Conservation (phyloP, 2,797 vertebrate species). For the Oceanodroma leucorhoa region DNA sequence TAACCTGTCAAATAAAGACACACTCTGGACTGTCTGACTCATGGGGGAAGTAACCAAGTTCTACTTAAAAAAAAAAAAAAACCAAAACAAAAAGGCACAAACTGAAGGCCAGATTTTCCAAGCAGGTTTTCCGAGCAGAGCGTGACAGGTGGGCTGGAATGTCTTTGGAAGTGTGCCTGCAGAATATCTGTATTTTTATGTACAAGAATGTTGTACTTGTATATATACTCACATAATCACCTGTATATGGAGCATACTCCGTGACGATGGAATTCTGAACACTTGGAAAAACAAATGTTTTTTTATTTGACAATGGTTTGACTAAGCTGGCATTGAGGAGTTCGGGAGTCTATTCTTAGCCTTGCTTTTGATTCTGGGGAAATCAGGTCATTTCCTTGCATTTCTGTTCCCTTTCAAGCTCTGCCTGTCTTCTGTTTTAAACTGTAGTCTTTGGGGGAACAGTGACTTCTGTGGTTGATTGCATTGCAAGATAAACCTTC, state of each 20-base stretch:
- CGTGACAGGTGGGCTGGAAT: not conserved
- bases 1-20: not conserved
- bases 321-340: not conserved
- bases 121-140: not conserved
- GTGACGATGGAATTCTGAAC: accelerated
- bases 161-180: not conserved
- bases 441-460: not conserved
- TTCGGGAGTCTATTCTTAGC: conserved; percentile 1
- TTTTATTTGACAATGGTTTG: not conserved
- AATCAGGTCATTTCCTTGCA: not conserved
- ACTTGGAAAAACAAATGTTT: not conserved
- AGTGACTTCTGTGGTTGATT: not conserved
- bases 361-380: not conserved
- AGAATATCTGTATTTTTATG: not conserved
- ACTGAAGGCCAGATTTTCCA: not conserved
- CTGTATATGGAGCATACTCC: accelerated
- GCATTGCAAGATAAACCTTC: not conserved
- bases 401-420: not conserved
- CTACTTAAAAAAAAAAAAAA: not conserved
- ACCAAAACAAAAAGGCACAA: not conserved
- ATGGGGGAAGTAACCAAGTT: not conserved
- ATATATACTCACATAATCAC: not conserved
- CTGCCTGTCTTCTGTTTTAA: not conserved
- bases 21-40: not conserved
- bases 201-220: not conserved